Percentiles rank a stretch among this genome's conserved stretches.
Conservation (phyloP, 2,797 vertebrate genomes). For the Heteromormyrus szaboi region DNA sequence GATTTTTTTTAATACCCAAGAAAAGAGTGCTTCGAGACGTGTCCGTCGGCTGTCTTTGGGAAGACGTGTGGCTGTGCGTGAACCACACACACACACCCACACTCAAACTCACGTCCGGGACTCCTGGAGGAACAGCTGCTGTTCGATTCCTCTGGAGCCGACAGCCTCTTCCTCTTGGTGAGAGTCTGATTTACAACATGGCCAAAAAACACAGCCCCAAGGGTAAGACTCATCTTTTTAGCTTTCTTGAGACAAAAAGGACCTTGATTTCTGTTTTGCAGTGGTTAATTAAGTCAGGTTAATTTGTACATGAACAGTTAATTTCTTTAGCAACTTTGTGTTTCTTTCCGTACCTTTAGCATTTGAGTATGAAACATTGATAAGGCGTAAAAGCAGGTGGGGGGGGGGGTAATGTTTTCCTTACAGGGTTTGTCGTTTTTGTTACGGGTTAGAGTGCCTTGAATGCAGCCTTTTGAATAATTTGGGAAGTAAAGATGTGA, state of each 20-base stretch:
- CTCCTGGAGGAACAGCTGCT: slow-evolving; percentile 5
- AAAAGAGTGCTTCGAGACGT: neutral
- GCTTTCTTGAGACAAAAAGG: neutral
- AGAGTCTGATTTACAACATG: slow-evolving; percentile 7
- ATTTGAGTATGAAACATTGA: neutral
- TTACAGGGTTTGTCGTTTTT: neutral
- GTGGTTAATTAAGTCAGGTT: neutral
- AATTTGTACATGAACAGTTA: neutral
- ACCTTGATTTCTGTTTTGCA: neutral
- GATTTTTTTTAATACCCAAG: neutral
- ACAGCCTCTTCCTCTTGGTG: neutral
- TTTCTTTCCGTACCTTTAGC: neutral
- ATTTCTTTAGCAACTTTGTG: neutral
- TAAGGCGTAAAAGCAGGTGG: neutral
- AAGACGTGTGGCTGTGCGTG: neutral
- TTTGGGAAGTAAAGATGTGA: neutral
- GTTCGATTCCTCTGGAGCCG: slow-evolving; percentile 5
- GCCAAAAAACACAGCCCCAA: slow-evolving; percentile 13
- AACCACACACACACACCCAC: neutral
- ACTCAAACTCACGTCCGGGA: neutral
- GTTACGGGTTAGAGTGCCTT: neutral
- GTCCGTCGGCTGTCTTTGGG: neutral
- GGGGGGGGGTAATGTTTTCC: neutral
- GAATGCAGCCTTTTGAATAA: neutral
- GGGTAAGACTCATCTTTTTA: slow-evolving; percentile 1